phyloP scores from a whole-genome alignment of 1,140 invertebrate species.

The Brachionus angularis region DNA sequence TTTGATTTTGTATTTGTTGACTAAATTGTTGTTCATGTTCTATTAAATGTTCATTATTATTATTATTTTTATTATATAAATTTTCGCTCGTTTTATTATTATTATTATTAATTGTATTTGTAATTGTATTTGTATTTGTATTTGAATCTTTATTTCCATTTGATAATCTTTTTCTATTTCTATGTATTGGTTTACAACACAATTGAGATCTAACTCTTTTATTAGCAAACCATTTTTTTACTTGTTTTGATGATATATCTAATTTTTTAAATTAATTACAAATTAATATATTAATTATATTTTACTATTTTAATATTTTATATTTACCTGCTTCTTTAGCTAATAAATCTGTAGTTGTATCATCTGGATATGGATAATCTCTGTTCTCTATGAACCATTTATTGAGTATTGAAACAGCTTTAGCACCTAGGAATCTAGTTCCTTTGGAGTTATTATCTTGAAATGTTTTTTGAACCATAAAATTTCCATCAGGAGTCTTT shows the following conservation, averaged over 20 bases:
- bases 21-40: too few relatives aligned
- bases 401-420: constrained; percentile 17
- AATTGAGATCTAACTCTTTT: constrained; percentile 41
- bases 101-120: too few relatives aligned
- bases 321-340: constrained; percentile 25
- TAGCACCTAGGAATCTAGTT: background rate
- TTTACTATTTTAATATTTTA: background rate
- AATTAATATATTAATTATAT: background rate
- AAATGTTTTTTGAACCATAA: background rate
- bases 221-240: constrained; percentile 45
- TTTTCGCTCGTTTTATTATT: too few relatives aligned
- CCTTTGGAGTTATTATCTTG: background rate
- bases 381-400: constrained; percentile 38
- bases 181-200: constrained; percentile 36
- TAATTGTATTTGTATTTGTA: too few relatives aligned
- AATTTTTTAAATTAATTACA: background rate
- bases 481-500: too few relatives aligned
- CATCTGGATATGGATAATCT: constrained; percentile 44
- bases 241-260: constrained; percentile 43
- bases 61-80: too few relatives aligned
- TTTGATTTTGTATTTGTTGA: too few relatives aligned
- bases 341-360: constrained; percentile 20
- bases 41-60: too few relatives aligned
- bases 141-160: too few relatives aligned
- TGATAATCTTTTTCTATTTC: constrained; percentile 13